These are phyloP conservation scores for Aramus guarauna DNA, from an alignment of 2,113 vertebrate genomes.

Conservation along the genomic window DNA sequence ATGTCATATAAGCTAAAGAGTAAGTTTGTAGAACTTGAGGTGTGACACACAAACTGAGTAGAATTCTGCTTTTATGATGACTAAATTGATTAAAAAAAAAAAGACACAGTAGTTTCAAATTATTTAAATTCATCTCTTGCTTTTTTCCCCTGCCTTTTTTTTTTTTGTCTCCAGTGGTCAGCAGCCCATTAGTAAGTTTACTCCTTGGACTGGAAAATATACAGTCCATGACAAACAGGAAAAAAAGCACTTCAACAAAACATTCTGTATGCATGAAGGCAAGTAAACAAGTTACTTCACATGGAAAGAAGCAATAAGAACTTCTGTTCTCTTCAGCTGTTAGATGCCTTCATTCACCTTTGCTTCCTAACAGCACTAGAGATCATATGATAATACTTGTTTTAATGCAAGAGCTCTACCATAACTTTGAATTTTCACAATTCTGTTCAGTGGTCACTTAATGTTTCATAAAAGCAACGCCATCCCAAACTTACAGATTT, in stretches of 20 bases:
- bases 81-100: neutral
- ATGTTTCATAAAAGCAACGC: neutral
- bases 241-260: neutral
- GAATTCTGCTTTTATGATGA: neutral
- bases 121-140: neutral
- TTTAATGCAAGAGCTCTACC: neutral
- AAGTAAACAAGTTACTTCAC: neutral
- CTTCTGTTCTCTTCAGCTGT: neutral
- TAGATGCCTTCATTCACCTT: neutral
- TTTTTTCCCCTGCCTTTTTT: neutral
- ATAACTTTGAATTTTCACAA: neutral
- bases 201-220: neutral
- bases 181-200: neutral
- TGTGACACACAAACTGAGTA: neutral
- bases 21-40: neutral
- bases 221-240: neutral
- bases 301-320: neutral
- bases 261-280: neutral
- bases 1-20: neutral
- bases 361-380: neutral
- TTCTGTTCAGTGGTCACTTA: neutral
- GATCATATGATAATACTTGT: neutral
- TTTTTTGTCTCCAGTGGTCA: neutral
- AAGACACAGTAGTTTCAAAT: neutral
- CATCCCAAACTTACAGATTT: neutral